These are phyloP conservation scores for Agrenia bidenticulata DNA, from an alignment of 2,888 invertebrate species.

Conservation along the genomic window DNA sequence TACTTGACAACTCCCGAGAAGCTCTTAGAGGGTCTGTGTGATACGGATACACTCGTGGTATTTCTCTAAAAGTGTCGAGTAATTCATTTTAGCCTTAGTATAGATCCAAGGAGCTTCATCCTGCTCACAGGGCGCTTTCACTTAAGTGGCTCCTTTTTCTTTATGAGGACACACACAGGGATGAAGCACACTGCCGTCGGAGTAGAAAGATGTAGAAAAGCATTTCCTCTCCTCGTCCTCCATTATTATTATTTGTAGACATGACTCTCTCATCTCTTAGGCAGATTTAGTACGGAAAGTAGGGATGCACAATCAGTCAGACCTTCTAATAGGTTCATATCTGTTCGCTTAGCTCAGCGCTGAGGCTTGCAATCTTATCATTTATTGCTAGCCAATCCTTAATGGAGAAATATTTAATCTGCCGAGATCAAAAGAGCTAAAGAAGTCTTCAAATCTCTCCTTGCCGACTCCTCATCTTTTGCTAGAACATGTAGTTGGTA, in stretches of 20 bases:
- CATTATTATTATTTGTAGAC: background rate
- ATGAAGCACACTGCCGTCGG: background rate
- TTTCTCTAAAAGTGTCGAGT: constrained; percentile 13
- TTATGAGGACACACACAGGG: constrained; percentile 4
- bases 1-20: too few species aligned
- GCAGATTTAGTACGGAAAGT: constrained; percentile 1
- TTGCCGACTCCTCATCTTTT: background rate
- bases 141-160: constrained; percentile 11
- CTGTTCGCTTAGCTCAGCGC: constrained; percentile 16
- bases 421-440: background rate
- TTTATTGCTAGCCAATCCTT: constrained; percentile 16
- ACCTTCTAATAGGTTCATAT: background rate
- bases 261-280: background rate
- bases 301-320: background rate
- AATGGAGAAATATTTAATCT: constrained; percentile 18
- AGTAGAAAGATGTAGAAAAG: constrained; percentile 3
- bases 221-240: background rate
- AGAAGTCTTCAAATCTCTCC: background rate
- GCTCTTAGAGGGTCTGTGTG: too few species aligned
- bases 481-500: too few species aligned
- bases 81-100: constrained; percentile 11
- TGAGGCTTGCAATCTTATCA: constrained; percentile 17
- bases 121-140: background rate
- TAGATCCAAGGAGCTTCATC: background rate
- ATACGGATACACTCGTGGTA: background rate